Percentiles rank a stretch among this genome's conserved stretches.
phyloP scores from a whole-genome alignment of 2,113 vertebrate genomes.

The Ailuropoda melanoleuca region DNA sequence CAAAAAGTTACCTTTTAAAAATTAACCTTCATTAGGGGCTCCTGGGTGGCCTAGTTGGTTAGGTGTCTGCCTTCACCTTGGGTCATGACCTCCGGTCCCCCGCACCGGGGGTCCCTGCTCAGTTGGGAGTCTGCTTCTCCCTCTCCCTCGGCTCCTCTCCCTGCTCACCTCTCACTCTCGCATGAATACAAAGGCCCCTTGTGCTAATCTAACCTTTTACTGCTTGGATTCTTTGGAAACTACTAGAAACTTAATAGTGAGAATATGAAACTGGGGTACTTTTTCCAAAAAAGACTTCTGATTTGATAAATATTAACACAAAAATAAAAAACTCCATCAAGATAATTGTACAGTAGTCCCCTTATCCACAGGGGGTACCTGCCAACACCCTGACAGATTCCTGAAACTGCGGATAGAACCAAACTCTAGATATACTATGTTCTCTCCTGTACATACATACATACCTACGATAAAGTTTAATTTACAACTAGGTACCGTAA shows the following conservation, averaged over 20 bases:
- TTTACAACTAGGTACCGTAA: background rate
- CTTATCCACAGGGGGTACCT: background rate
- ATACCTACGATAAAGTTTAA: background rate
- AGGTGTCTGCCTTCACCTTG: background rate
- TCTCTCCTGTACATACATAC: background rate
- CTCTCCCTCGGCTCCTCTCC: background rate
- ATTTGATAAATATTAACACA: background rate
- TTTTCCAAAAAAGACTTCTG: background rate
- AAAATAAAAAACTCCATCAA: background rate
- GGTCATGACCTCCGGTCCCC: background rate
- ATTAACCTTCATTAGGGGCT: background rate
- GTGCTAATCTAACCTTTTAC: background rate
- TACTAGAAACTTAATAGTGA: background rate
- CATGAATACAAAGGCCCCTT: background rate
- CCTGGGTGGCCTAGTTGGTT: background rate
- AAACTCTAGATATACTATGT: background rate
- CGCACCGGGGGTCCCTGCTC: no score
- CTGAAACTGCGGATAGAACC: background rate
- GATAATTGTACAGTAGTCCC: background rate
- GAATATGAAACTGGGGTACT: background rate
- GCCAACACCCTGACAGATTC: background rate
- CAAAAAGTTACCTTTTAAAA: background rate
- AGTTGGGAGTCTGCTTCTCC: background rate
- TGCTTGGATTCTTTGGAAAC: background rate
- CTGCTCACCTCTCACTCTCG: background rate